Conservation (phyloP, 2,797 vertebrate species). For the Hybognathus amarus region DNA sequence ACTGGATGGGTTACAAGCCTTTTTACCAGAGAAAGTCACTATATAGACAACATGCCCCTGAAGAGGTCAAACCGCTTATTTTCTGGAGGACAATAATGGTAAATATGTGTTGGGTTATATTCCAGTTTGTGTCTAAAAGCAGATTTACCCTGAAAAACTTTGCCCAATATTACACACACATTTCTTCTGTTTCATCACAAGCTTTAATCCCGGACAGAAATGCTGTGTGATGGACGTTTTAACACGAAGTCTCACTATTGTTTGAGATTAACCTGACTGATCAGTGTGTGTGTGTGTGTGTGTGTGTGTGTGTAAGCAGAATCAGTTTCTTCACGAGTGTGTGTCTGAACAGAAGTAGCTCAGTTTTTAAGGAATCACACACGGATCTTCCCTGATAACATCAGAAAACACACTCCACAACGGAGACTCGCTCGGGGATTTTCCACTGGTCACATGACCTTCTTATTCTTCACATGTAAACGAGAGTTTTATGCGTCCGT, state of each 20-base stretch:
- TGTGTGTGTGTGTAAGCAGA: too few relatives aligned
- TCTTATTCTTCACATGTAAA: neutral
- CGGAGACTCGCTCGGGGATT: constrained; percentile 14
- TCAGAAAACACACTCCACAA: constrained; percentile 11
- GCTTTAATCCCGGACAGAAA: neutral
- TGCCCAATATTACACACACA: too few relatives aligned
- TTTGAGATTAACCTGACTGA: too few relatives aligned
- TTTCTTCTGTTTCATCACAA: too few relatives aligned
- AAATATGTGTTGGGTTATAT: neutral
- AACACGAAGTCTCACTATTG: neutral
- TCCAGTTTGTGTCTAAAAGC: neutral
- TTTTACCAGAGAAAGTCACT: too few relatives aligned
- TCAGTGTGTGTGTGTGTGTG: neutral
- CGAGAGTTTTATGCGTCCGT: neutral
- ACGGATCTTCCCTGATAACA: neutral
- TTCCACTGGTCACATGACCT: constrained; percentile 50
- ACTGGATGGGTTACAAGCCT: too few relatives aligned
- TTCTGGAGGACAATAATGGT: neutral
- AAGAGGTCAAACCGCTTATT: neutral
- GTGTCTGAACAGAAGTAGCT: too few relatives aligned
- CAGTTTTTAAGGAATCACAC: neutral
- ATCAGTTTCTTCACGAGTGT: neutral
- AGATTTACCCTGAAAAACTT: too few relatives aligned
- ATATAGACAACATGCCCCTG: neutral
- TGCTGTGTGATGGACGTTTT: too few relatives aligned